phyloP scores from a whole-genome alignment of 2,797 vertebrate genomes.

The Xiphorhynchus erythropygius region DNA sequence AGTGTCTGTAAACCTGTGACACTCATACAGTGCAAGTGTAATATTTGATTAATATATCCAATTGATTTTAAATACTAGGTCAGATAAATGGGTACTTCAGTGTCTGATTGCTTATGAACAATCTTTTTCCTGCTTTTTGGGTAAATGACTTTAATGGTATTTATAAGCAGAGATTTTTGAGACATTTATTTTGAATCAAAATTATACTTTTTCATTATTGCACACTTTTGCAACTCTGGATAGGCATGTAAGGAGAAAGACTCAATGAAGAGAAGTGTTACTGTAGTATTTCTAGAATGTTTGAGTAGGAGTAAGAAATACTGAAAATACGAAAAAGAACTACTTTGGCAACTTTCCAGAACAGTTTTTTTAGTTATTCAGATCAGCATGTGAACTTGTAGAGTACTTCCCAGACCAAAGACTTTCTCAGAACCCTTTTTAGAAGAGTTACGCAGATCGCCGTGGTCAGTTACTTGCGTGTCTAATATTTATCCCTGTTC shows the following conservation, averaged over 20 bases:
- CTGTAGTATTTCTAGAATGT: not conserved
- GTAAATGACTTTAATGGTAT: not conserved
- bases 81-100: not conserved
- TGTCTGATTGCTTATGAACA: not conserved
- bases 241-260: not conserved
- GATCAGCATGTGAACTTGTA: not conserved
- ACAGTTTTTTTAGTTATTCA: not conserved
- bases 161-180: not conserved
- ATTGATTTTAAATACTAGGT: not conserved
- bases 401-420: not conserved
- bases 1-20: not conserved
- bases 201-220: not conserved
- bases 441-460: not conserved
- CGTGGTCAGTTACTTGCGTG: not conserved
- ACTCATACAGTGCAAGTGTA: not conserved
- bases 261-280: not conserved
- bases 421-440: not conserved
- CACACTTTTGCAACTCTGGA: not conserved
- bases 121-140: not conserved
- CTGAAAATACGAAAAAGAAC: not conserved
- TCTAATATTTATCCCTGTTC: not conserved
- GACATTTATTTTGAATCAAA: not conserved
- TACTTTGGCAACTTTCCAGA: not conserved
- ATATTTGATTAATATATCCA: not conserved
- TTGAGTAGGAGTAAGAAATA: not conserved